phyloP scores from a whole-genome alignment of 2,113 vertebrate genomes.

The Jacana jacana region DNA sequence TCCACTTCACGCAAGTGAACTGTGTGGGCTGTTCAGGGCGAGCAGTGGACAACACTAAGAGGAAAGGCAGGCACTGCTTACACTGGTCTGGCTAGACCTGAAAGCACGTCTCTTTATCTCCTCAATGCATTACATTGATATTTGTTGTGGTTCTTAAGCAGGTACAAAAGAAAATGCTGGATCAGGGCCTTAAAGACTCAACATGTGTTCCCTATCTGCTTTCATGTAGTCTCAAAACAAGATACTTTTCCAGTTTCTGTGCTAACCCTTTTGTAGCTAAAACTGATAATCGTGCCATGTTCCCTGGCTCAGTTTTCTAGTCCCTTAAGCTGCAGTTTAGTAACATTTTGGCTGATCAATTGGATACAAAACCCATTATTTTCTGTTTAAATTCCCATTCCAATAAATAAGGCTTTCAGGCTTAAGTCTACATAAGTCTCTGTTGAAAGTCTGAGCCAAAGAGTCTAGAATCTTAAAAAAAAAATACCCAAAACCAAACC shows the following conservation, averaged over 20 bases:
- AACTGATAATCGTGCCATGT: slow-evolving; percentile 10
- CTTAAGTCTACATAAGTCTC: slow-evolving; percentile 23
- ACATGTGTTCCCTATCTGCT: slow-evolving; percentile 10
- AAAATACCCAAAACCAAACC: too few species aligned
- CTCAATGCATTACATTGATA: background rate
- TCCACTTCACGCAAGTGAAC: background rate
- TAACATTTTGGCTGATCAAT: slow-evolving; percentile 56
- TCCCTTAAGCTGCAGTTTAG: slow-evolving; percentile 38
- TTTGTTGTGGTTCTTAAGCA: background rate
- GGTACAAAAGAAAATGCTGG: background rate
- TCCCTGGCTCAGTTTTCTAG: slow-evolving; percentile 11
- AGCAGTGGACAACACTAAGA: background rate
- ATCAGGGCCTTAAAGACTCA: background rate
- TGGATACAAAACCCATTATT: slow-evolving; percentile 20
- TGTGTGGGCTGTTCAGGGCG: background rate
- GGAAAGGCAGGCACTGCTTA: background rate
- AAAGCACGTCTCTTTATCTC: background rate
- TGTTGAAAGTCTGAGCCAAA: slow-evolving; percentile 26
- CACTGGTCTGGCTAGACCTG: background rate
- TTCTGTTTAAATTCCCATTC: slow-evolving; percentile 52
- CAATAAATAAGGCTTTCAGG: slow-evolving; percentile 54
- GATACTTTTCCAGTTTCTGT: slow-evolving; percentile 8
- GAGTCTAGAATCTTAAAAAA: background rate
- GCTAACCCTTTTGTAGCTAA: slow-evolving; percentile 16
- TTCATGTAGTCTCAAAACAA: background rate